Base-by-base conservation (phyloP, 2,888 invertebrate species). In the Polymixis lichenea region DNA sequence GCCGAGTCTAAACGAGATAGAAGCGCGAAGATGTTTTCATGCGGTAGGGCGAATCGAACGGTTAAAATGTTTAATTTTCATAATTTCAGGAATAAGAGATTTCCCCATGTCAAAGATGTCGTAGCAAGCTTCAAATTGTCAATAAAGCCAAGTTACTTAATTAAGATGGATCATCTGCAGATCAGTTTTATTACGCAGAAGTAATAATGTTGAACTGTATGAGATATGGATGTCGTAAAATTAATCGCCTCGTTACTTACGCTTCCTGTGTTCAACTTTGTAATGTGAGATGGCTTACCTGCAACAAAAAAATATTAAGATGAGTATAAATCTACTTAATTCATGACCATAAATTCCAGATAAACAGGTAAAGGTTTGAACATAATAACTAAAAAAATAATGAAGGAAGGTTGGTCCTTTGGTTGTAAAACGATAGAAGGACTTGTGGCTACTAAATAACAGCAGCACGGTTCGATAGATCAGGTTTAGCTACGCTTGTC, bases 211-310 rank as follows among this genome's bases (percentile, higher is more conserved):
- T 49, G 65, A 61, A 72, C 72, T 77, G 51, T 43, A 72, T 83
- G 69, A 83, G 78, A 78, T 74, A 82, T 82, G 38, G 53, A 51
- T 56, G 78, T 70, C 67, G 53, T 82, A 70, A 82, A 56, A 72
- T 77, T 82, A 82, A 82, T 67, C 38, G 53, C 46, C 32, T 86
- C 51, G 46, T 58, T 86, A 78, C 83, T 83, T 83, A 86, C 83
- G 78, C 86, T 78, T 86, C 71, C 86, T n/a, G 64, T 25, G 58
- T 32, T 28, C 38, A 22, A 72, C 61, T 46, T 64, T 55, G 62
- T 70, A 38, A 72, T 28, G 64, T 53, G 67, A 32, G 51, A 61
- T 55, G 49, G 28, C 87, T 85, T 85, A 85, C 84, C 84, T 85
- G 87, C 0, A 85, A 80, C 72, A 72, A 77, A 71, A 66, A 58